Base-by-base conservation (phyloP, 2,888 invertebrate species). In the Pristionchus exspectatus region DNA sequence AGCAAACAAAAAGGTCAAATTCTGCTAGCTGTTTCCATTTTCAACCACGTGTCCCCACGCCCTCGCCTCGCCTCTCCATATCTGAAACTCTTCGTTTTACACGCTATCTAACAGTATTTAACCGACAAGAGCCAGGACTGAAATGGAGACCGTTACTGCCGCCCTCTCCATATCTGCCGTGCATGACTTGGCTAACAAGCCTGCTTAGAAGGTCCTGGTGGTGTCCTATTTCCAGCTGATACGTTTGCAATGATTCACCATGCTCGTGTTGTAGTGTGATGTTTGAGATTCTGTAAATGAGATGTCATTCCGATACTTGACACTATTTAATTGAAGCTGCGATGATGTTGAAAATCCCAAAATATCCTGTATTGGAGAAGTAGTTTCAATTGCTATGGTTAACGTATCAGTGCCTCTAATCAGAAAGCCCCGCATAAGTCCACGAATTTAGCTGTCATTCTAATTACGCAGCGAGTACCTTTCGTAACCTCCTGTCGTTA, bases 171-270 rank as follows among this genome's bases (percentile, higher is more conserved):
- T 33, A 33, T 27, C 44, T 74, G 38, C 74, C 38, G 74, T 74
- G 74, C 74, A 74, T 74, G 74, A 74, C 74, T 38, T 74, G 74
- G 16, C 74, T 74, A 74, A 74, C 74, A 33, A 74, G 38, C 38
- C 38, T 21, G 38, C 38, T 74, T 38, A 38, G 38, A 38, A 14
- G 38, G 38, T 24, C 21, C 16, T 9, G 30, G 69, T 9, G 30
- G 69, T 12, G 30, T 69, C 69, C 30, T 69, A 69, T 69, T 69
- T 69, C 30, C 30, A 33, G 69, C 10, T 33, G 69, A 1, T 16
- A 14, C 69, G 44, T 12, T n/a, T 50, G 44, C 30, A 72, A 30
- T 33, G 69, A 72, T 72, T 72, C 69, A 30, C 3, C 12, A 30
- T 30, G 69, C 66, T 3, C 30, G 69, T n/a, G 2, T 24, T 63